Conservation (phyloP, 2,888 invertebrate species). For the Eurytoma adleriae region DNA sequence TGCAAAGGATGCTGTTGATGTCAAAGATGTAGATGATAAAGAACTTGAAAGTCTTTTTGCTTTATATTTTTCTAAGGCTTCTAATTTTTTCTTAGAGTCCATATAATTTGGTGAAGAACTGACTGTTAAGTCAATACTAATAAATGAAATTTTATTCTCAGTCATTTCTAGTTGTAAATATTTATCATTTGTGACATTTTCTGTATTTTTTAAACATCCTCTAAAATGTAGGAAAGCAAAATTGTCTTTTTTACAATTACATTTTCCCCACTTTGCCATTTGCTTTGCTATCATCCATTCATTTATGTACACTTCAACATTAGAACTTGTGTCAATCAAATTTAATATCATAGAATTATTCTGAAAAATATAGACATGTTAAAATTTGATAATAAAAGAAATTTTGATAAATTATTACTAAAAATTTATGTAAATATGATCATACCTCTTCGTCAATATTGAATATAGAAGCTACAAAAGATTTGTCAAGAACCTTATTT, state of each 20-base stretch:
- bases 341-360: constrained; percentile 35
- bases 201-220: not conserved
- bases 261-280: constrained; percentile 25
- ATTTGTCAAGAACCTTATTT: constrained; percentile 50
- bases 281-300: constrained; percentile 30
- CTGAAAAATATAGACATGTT: constrained; percentile 17
- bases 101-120: not conserved
- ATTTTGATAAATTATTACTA: not conserved
- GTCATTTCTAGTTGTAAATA: not conserved
- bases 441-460: constrained; percentile 36
- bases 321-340: constrained; percentile 15
- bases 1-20: too few species aligned
- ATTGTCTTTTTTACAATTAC: not conserved
- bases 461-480: constrained; percentile 37
- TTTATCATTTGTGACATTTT: not conserved
- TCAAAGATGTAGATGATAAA: too few species aligned
- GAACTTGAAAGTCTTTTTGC: not conserved
- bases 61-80: constrained; percentile 28
- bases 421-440: not conserved
- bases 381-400: not conserved
- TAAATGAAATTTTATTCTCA: not conserved
- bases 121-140: not conserved
- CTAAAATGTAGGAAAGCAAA: not conserved
- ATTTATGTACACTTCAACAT: not conserved
- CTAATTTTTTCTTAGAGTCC: constrained; percentile 20